Percentiles rank a stretch among this genome's conserved stretches.
Conservation (phyloP, 1,140 invertebrate genomes). For the Bilobella aurantiaca region DNA sequence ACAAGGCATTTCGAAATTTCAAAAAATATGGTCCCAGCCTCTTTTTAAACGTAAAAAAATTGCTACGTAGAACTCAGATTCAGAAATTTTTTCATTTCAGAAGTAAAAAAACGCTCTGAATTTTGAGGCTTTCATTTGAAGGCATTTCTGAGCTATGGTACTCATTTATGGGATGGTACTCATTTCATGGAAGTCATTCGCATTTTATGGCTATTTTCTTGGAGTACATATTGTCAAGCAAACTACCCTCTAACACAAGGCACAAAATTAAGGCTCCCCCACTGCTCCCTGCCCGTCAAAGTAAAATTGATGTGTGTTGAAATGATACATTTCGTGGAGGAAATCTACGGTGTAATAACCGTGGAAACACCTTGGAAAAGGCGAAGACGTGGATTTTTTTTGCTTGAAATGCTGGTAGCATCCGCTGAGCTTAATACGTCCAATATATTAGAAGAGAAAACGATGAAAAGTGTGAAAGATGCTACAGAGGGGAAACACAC, state of each 20-base stretch:
- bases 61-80: background rate
- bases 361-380: too few species aligned
- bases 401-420: background rate
- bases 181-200: constrained; percentile 7
- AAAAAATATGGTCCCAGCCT: background rate
- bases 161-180: background rate
- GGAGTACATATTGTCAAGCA: background rate
- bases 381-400: background rate
- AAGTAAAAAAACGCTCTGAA: background rate
- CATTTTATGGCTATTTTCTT: too few species aligned
- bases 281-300: background rate
- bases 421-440: background rate
- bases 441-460: background rate
- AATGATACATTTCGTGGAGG: background rate
- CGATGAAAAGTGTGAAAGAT: background rate
- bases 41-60: background rate
- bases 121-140: background rate
- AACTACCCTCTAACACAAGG: too few species aligned
- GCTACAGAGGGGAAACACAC: background rate
- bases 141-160: background rate
- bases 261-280: too few species aligned
- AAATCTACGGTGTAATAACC: too few species aligned
- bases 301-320: constrained; percentile 1
- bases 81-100: background rate
- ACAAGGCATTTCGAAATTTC: background rate